Base-by-base conservation (phyloP, 1,140 invertebrate species). In the Platyscapa corneri region DNA sequence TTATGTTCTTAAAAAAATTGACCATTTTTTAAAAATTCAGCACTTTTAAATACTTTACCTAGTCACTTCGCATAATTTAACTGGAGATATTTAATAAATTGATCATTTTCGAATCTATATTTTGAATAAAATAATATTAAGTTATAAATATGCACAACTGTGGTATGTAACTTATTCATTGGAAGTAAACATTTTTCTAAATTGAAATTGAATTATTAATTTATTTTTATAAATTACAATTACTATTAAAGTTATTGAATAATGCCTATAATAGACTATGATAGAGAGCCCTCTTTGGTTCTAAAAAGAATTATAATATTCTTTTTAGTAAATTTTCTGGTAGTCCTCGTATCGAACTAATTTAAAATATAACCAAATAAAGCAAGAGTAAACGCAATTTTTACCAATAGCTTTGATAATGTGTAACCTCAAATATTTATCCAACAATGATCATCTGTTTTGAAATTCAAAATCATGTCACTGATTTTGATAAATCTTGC, bases 311-410 rank as follows among this genome's bases (percentile, higher is more conserved):
- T 60, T 60, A 60, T 27, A 2, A 27, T 60, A 60, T 27, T 27
- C 3, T 1, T 60, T 60, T 16, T 14, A 27, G 6, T 27, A 27
- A 5, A 6, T 5, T 60, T 27, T 14, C 10, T 14, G 5, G 27
- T 23, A 27, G 27, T 60, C 56, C 3, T 60, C 16, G 5, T 18
- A 7, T 53, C 18, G 18, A 53, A 53, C 16, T 3, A 30, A n/a
- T 70, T 14, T 70, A 32, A 37, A 70, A n/a, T 18, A 34, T 70
- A 70, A 37, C 0, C 14, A 70, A 30, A 30, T 3, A 60, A 74
- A 56, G 72, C 37, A 72, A 60, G 72, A 75, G 49, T 75, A 76
- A 75, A 83, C 75, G 81, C 72, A 75, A 83, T 75, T 83, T 75
- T 60, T 14, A 14, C 32, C 75, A 75, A 83, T 83, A 56, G 27